Evolutionary conservation across 2,797 vertebrate species (phyloP).

Genomic region (Microcaecilia unicolor): DNA sequence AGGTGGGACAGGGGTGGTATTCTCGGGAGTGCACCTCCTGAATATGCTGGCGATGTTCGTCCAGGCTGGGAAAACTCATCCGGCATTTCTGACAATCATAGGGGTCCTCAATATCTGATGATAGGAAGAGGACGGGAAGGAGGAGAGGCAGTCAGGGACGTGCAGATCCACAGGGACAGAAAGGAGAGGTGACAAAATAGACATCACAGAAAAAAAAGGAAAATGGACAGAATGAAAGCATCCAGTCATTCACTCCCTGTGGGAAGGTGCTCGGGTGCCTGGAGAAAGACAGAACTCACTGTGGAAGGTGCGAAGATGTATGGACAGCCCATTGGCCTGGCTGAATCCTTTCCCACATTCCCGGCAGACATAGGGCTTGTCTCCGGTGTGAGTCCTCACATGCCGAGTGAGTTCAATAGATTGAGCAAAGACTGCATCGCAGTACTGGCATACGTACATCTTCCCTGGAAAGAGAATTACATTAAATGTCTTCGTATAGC

Average conservation of each 20-base stretch:
- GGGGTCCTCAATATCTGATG: slow-evolving; percentile 66
- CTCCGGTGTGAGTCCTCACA: slow-evolving; percentile 76
- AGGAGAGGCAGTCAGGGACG: neutral
- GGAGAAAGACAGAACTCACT: slow-evolving; percentile 64
- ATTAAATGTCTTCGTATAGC: no score
- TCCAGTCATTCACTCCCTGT: neutral
- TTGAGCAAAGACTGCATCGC: slow-evolving; percentile 76
- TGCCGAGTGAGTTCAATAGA: slow-evolving; percentile 80
- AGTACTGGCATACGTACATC: slow-evolving; percentile 86
- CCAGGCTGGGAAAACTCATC: slow-evolving; percentile 76
- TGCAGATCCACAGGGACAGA: neutral
- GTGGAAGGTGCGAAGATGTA: slow-evolving; percentile 79
- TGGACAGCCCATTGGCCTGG: slow-evolving; percentile 80
- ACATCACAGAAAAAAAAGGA: neutral
- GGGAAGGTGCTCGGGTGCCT: neutral
- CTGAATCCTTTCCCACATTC: slow-evolving; percentile 85
- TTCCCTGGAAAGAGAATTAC: slow-evolving; percentile 64
- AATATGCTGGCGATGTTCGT: slow-evolving; percentile 74
- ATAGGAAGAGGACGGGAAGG: neutral
- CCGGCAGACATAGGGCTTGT: slow-evolving; percentile 78
- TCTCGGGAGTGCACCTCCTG: slow-evolving; percentile 72
- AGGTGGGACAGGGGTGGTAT: slow-evolving; percentile 72
- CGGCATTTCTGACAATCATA: slow-evolving; percentile 82
- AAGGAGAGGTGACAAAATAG: neutral
- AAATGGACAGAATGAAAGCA: no score